A percentile compares a stretch with the other conserved stretches of the same genome.
phyloP scores from a whole-genome alignment of 2,113 vertebrate species.

The Ammodytes marinus region DNA sequence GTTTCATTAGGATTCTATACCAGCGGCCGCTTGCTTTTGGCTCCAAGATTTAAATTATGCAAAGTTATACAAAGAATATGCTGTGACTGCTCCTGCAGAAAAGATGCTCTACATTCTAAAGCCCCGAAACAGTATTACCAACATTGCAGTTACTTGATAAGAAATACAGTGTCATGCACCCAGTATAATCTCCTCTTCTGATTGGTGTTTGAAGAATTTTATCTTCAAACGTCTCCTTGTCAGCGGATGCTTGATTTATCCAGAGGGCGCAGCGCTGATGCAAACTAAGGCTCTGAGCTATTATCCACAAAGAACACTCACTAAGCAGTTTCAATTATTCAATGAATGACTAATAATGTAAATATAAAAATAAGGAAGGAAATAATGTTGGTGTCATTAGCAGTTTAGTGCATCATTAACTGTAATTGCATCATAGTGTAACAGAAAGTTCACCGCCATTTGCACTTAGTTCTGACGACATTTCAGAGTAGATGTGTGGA shows the following conservation, averaged over 20 bases:
- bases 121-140: slow-evolving; percentile 44
- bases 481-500: not conserved
- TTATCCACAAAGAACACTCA: slow-evolving; percentile 46
- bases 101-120: slow-evolving; percentile 70
- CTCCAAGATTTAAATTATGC: slow-evolving; percentile 82
- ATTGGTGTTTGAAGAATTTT: slow-evolving; percentile 54
- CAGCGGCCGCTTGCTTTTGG: slow-evolving; percentile 74
- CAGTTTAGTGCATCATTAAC: slow-evolving; percentile 52
- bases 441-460: slow-evolving; percentile 30
- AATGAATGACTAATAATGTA: slow-evolving; percentile 62
- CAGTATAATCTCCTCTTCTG: slow-evolving; percentile 50
- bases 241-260: slow-evolving; percentile 55
- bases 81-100: slow-evolving; percentile 66
- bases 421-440: slow-evolving; percentile 51
- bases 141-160: slow-evolving; percentile 58
- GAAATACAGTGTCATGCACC: slow-evolving; percentile 52
- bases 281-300: slow-evolving; percentile 47
- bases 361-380: slow-evolving; percentile 45
- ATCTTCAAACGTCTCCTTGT: slow-evolving; percentile 56
- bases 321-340: slow-evolving; percentile 53
- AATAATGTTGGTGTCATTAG: slow-evolving; percentile 50
- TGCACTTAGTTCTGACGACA: slow-evolving; percentile 1
- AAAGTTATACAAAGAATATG: slow-evolving; percentile 80
- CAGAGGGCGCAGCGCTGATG: slow-evolving; percentile 33
- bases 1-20: slow-evolving; percentile 80